Evolutionary conservation across 92 coral and sea anemone species (phyloP).

Genomic region (Actinernus sp.): DNA sequence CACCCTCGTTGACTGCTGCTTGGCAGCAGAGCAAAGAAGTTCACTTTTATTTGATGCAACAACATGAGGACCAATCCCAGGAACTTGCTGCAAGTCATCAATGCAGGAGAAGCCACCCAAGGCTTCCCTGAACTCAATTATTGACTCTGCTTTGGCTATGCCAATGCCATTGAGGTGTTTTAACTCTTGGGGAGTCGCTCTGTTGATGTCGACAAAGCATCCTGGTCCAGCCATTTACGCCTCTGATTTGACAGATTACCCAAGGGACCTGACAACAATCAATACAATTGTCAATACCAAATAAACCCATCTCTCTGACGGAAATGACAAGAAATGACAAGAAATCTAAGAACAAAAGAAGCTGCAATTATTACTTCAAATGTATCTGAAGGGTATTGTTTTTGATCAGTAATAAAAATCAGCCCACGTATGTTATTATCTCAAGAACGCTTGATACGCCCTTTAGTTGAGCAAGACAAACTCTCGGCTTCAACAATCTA

Average conservation of each 20-base stretch:
- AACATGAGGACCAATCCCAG: conserved; percentile 86
- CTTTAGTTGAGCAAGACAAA: too few relatives aligned
- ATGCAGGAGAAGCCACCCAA: conserved; percentile 89
- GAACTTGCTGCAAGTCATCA: conserved; percentile 81
- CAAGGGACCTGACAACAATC: too few relatives aligned
- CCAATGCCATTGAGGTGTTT: conserved; percentile 90
- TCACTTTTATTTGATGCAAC: conserved; percentile 75
- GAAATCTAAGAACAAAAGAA: background rate
- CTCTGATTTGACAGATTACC: too few relatives aligned
- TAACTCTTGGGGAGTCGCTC: conserved; percentile 87
- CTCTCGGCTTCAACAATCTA: too few relatives aligned
- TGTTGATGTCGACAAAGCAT: conserved; percentile 83
- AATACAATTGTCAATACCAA: too few relatives aligned
- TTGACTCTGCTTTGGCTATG: conserved; percentile 84
- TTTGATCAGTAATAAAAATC: background rate
- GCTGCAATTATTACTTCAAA: background rate
- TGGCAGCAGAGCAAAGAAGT: conserved; percentile 76
- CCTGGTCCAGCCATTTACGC: conserved; percentile 91
- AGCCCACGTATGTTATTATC: background rate
- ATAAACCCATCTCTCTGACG: too few relatives aligned
- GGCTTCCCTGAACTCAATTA: conserved; percentile 85
- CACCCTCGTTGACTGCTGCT: conserved; percentile 52
- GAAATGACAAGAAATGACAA: too few relatives aligned
- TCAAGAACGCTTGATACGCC: background rate
- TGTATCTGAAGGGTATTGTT: background rate